Evolutionary conservation across 2,113 vertebrate genomes (phyloP).

Genomic region (Lycocorax pyrrhopterus): DNA sequence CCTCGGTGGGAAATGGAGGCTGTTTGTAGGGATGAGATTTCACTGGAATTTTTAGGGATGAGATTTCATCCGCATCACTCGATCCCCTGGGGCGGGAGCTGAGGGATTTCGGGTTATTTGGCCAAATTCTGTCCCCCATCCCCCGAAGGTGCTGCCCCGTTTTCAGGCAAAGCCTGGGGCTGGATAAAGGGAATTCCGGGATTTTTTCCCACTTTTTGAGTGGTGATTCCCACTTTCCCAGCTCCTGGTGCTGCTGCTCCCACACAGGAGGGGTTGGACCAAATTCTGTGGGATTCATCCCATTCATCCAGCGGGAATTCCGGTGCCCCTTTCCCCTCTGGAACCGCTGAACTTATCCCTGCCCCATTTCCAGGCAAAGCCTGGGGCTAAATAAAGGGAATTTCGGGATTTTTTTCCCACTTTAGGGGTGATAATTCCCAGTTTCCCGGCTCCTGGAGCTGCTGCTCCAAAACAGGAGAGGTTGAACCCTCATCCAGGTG

Average conservation of each 20-base stretch:
- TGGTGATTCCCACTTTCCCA: neutral
- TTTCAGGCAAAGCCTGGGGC: neutral
- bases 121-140: neutral
- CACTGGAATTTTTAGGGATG: neutral
- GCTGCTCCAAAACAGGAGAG: neutral
- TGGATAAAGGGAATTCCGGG: neutral
- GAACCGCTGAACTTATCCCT: neutral
- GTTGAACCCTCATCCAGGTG: neutral
- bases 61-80: neutral
- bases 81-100: neutral
- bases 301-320: neutral
- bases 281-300: neutral
- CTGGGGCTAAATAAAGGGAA: neutral
- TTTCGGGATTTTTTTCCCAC: neutral
- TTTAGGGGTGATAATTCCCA: neutral
- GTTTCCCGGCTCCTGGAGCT: neutral
- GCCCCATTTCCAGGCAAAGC: neutral
- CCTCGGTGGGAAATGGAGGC: neutral
- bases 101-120: rapidly evolving
- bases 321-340: neutral
- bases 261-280: rapidly evolving
- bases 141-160: neutral
- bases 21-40: neutral
- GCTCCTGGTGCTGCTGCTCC: neutral
- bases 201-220: neutral